phyloP scores from a whole-genome alignment of 2,797 vertebrate species.

The Chloroceryle inda region DNA sequence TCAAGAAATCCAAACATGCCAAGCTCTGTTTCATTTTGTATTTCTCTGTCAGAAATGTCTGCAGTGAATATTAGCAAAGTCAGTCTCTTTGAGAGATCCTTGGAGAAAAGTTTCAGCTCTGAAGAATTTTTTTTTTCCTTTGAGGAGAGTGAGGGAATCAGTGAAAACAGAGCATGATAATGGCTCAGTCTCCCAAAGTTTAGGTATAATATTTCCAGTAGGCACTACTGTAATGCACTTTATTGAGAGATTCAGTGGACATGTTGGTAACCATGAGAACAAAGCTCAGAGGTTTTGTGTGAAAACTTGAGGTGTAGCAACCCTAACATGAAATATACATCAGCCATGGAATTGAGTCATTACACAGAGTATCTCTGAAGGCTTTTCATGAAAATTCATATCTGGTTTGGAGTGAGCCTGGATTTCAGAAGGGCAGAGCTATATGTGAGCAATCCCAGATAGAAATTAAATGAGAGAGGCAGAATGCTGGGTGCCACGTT shows the following conservation, averaged over 20 bases:
- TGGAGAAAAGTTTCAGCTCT: neutral
- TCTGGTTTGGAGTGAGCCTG: neutral
- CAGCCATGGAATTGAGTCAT: neutral
- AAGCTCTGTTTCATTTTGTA: neutral
- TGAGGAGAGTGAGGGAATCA: neutral
- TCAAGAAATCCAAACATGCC: neutral
- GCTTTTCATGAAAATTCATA: conserved; percentile 27
- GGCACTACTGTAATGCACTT: neutral
- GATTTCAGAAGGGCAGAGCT: neutral
- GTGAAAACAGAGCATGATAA: neutral
- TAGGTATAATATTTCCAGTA: neutral
- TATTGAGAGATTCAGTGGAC: neutral
- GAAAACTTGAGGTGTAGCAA: neutral
- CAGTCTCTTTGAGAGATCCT: neutral
- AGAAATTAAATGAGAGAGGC: neutral
- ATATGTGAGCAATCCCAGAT: neutral
- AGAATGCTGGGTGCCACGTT: neutral
- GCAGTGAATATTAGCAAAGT: neutral
- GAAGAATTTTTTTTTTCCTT: conserved; percentile 8
- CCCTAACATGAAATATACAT: conserved; percentile 21
- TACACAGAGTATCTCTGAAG: neutral
- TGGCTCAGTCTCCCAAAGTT: neutral
- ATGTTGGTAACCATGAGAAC: neutral
- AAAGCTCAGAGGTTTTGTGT: neutral
- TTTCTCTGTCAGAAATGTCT: conserved; percentile 16